These are phyloP conservation scores for Tilapia sparmanii DNA, from an alignment of 2,113 vertebrate genomes.

Conservation along the genomic window DNA sequence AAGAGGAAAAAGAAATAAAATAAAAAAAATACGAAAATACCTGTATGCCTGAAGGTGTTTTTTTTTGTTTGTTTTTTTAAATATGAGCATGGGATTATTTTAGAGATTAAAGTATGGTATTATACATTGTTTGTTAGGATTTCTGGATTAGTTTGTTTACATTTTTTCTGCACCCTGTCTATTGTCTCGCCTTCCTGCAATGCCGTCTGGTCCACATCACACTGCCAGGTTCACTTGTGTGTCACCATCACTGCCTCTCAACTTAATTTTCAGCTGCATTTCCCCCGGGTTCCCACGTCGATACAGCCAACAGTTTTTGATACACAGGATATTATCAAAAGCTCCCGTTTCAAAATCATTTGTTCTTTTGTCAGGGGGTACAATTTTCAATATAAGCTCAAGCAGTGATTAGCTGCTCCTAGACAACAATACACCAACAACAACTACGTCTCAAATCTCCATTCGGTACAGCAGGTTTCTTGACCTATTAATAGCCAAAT, in stretches of 20 bases:
- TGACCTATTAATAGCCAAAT: not conserved
- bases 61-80: no score
- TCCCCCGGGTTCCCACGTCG: fast-evolving
- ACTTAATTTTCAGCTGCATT: not conserved
- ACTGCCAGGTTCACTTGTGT: not conserved
- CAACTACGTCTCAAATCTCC: not conserved
- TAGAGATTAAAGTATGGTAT: not conserved
- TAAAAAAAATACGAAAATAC: not conserved
- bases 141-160: not conserved
- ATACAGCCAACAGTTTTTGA: not conserved
- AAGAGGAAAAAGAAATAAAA: not conserved
- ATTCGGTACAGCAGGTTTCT: not conserved
- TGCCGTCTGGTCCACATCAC: not conserved
- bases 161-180: not conserved
- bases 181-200: not conserved
- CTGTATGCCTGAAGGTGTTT: not conserved
- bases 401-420: not conserved
- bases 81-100: not conserved
- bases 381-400: not conserved
- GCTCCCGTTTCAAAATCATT: not conserved
- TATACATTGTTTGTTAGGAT: not conserved
- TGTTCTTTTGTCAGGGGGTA: not conserved
- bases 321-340: not conserved
- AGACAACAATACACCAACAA: conserved; percentile 12
- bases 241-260: not conserved